phyloP scores from a whole-genome alignment of 1,140 invertebrate genomes.

The Drosophila tani region DNA sequence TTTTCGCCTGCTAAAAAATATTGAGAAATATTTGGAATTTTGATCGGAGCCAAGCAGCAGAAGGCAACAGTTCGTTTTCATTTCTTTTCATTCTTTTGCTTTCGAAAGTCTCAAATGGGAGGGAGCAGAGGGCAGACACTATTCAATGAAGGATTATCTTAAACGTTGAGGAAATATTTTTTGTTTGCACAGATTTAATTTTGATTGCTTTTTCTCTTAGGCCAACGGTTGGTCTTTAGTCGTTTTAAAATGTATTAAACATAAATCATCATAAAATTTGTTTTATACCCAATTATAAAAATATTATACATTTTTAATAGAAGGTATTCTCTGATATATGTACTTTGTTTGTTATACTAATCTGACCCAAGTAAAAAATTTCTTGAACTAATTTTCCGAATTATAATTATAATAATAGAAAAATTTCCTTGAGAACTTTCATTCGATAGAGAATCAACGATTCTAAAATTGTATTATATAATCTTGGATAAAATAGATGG shows the following conservation, averaged over 20 bases:
- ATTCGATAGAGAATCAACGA: no score
- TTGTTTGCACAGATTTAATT: background rate
- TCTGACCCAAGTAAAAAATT: no score
- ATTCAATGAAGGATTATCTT: conserved; percentile 3
- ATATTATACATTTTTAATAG: background rate
- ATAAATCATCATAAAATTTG: background rate
- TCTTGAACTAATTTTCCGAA: background rate
- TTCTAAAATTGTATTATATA: no score
- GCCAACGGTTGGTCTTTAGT: background rate
- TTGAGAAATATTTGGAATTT: conserved; percentile 69
- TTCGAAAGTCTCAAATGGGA: background rate
- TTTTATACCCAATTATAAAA: background rate
- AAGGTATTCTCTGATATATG: background rate
- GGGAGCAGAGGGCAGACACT: background rate
- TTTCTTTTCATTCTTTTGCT: conserved; percentile 5
- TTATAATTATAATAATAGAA: no score
- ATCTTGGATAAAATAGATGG: no score
- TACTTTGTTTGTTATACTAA: background rate
- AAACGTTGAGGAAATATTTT: background rate
- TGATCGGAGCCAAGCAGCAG: conserved; percentile 27
- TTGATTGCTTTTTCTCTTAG: background rate
- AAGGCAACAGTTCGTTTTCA: conserved; percentile 1
- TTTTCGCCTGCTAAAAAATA: conserved; percentile 71
- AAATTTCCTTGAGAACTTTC: no score
- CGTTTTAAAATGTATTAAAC: background rate